Conservation (phyloP, 1,140 invertebrate species). For the Littorina saxatilis region DNA sequence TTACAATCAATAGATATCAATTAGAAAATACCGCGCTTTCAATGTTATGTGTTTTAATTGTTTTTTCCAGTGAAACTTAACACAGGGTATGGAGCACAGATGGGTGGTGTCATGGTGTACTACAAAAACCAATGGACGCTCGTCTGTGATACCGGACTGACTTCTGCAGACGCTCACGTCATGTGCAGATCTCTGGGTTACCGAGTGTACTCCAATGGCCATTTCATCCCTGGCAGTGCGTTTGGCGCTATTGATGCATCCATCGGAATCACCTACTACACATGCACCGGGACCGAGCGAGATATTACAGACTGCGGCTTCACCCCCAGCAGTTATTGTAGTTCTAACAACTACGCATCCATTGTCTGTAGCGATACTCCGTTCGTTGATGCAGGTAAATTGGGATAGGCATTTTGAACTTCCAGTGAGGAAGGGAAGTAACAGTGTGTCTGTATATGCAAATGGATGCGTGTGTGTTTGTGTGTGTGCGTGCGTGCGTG, state of each 20-base stretch:
- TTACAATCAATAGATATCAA: too few species aligned
- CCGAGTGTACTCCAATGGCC: slow-evolving; percentile 41
- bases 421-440: too few species aligned
- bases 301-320: slow-evolving; percentile 53
- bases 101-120: slow-evolving; percentile 63
- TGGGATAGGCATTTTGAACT: too few species aligned
- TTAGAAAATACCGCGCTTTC: too few species aligned
- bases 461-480: too few species aligned
- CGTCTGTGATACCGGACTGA: slow-evolving; percentile 62
- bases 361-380: slow-evolving; percentile 59
- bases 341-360: slow-evolving; percentile 55
- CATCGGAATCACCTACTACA: slow-evolving; percentile 48
- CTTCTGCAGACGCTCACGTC: slow-evolving; percentile 49
- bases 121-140: slow-evolving; percentile 54
- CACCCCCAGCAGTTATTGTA: slow-evolving; percentile 39
- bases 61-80: slow-evolving; percentile 56
- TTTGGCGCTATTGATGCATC: slow-evolving; percentile 52
- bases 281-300: slow-evolving; percentile 55
- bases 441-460: too few species aligned
- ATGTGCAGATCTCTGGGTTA: slow-evolving; percentile 53
- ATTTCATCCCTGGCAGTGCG: slow-evolving; percentile 48
- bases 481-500: too few species aligned
- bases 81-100: slow-evolving; percentile 49
- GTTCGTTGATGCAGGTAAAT: slow-evolving; percentile 53
- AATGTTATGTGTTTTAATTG: too few species aligned